phyloP scores from a whole-genome alignment of 2,113 vertebrate genomes.

The Varanus salvator region DNA sequence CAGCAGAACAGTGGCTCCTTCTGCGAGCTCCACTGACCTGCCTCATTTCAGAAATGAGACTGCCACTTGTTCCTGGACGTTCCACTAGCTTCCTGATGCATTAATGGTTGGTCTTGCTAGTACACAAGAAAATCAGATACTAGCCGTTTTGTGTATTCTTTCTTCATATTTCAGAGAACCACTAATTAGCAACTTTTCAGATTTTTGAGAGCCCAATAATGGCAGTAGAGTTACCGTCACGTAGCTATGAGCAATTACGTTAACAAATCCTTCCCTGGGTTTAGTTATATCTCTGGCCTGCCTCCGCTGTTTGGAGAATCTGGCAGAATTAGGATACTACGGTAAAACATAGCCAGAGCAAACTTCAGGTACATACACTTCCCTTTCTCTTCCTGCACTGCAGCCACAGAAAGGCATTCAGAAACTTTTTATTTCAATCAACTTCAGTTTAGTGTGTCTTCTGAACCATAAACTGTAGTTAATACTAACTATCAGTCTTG shows the following conservation, averaged over 20 bases:
- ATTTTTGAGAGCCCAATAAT: background rate
- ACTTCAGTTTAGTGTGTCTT: too few species aligned
- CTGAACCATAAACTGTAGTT: background rate
- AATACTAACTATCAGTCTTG: background rate
- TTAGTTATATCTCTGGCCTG: background rate
- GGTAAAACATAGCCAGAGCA: background rate
- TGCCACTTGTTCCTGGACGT: too few species aligned
- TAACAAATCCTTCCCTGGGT: background rate
- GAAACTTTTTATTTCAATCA: too few species aligned
- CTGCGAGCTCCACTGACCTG: too few species aligned
- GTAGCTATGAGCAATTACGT: background rate
- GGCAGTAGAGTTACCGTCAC: background rate
- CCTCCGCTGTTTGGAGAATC: background rate
- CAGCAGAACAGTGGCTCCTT: too few species aligned
- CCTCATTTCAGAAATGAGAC: too few species aligned
- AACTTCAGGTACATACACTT: background rate
- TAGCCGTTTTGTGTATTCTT: background rate
- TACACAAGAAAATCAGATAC: too few species aligned
- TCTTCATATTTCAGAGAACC: constrained; percentile 8
- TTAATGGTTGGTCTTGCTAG: too few species aligned
- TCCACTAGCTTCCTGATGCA: too few species aligned
- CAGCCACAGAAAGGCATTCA: too few species aligned
- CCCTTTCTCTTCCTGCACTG: too few species aligned
- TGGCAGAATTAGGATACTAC: background rate
- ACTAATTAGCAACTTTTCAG: background rate